Evolutionary conservation across 2,113 vertebrate genomes (phyloP), one percentile per base, ranked within the genome.

Genomic region (Ophiodon elongatus): DNA sequence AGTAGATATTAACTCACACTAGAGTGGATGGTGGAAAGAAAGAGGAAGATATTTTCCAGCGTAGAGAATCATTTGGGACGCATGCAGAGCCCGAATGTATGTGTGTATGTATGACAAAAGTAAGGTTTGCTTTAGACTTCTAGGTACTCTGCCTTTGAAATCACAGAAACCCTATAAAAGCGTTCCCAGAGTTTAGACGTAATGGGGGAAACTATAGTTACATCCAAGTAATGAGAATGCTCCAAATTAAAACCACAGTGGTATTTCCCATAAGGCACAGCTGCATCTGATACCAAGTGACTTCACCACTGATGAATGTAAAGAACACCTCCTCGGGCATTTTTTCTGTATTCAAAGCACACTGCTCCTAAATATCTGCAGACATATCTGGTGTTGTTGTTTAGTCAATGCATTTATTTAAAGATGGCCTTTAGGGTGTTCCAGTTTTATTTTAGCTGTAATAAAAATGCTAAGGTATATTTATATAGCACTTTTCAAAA

Each of bases 231-330:
- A 85, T 67, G 66, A 76, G 27, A 59, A 79, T 54, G 45, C 57
- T 83, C 9, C 57, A 73, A 64, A 79, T 59, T 82, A 10, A 80
- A 85, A 73, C 59, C 54, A 35, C 47, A 47, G 47, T 67, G 72
- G 17, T 64, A 74, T 88, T 84, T 86, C 79, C 74, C 63, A 88
- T 73, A 73, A 81, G 79, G 71, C 82, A 79, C 57, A 76, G 63
- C 79, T 85, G 79, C 37, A 60, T 82, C 69, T 74, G 47, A 80
- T 83, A 76, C 43, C 29, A 45, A 68, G 76, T 70, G 73, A 81
- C 74, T 82, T 89, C 81, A 88, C 35, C 29, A 15, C 62, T 69
- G 59, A 56, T 76, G 76, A 88, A 84, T 76, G 76, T 88, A 79
- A 85, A 88, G 83, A 69, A 70, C 65, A 78, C n/a, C 52, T 79